These are phyloP conservation scores for Planococcus citri DNA, from an alignment of 1,140 invertebrate species.

Conservation along the genomic window DNA sequence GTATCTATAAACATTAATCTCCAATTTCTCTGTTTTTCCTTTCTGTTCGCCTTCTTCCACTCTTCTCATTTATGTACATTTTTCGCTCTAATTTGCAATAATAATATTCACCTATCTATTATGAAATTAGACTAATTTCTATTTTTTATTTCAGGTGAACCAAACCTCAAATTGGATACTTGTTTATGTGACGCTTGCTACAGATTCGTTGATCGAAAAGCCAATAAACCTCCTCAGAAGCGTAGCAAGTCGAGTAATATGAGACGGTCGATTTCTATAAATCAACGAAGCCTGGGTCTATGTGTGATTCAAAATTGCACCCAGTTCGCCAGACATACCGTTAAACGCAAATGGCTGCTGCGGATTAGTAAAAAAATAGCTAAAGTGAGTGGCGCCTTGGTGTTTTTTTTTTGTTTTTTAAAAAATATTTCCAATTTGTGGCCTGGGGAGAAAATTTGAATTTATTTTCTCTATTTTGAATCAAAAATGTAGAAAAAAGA, in stretches of 20 bases:
- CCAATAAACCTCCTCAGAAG: constrained; percentile 41
- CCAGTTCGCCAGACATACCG: constrained; percentile 49
- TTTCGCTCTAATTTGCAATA: too few relatives aligned
- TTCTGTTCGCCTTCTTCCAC: too few relatives aligned
- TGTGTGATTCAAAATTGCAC: constrained; percentile 48
- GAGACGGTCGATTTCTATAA: neutral
- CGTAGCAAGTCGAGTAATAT: constrained; percentile 25
- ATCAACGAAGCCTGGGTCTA: constrained; percentile 35
- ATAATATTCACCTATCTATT: too few relatives aligned
- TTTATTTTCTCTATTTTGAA: too few relatives aligned
- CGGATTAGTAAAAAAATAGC: constrained; percentile 55
- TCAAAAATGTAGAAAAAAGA: too few relatives aligned
- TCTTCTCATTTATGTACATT: too few relatives aligned
- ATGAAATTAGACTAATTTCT: too few relatives aligned
- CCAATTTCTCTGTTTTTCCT: too few relatives aligned
- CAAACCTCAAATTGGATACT: constrained; percentile 62
- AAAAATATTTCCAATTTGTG: neutral
- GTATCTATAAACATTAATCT: too few relatives aligned
- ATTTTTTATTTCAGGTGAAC: constrained; percentile 43
- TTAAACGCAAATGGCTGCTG: constrained; percentile 62
- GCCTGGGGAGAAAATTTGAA: too few relatives aligned
- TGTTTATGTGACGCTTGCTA: constrained; percentile 75
- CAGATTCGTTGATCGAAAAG: constrained; percentile 64
- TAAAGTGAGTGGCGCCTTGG: constrained; percentile 42
- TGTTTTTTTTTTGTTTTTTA: constrained; percentile 5